Percentiles rank a stretch among this genome's conserved stretches.
These are phyloP conservation scores for Pogonocichla stellata DNA, from an alignment of 2,113 vertebrate species.

Conservation along the genomic window DNA sequence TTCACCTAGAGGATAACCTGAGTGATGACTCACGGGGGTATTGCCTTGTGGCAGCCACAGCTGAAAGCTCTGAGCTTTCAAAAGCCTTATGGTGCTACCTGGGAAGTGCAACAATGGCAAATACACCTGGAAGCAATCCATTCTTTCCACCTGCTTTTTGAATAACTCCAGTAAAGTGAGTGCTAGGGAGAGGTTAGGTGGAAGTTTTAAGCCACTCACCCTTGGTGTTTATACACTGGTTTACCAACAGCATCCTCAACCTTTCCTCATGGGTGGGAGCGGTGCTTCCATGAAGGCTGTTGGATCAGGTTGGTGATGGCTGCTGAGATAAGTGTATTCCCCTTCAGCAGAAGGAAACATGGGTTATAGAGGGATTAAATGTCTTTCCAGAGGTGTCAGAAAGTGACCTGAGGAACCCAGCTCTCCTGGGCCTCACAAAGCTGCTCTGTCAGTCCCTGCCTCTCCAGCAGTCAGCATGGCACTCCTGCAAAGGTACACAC, in stretches of 20 bases:
- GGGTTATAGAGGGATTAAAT: background rate
- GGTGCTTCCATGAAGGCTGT: background rate
- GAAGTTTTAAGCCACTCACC: background rate
- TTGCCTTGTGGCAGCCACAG: background rate
- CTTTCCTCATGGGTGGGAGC: background rate
- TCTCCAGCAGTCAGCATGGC: background rate
- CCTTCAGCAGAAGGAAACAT: background rate
- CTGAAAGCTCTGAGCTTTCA: background rate
- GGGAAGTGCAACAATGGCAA: background rate
- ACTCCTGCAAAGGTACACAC: background rate
- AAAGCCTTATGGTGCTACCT: background rate
- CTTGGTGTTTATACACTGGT: accelerated
- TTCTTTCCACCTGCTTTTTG: background rate
- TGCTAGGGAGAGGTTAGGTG: background rate
- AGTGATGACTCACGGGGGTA: background rate
- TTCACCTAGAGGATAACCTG: background rate
- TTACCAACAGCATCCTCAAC: background rate
- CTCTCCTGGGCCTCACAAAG: background rate
- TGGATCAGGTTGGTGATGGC: accelerated
- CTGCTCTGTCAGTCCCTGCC: background rate
- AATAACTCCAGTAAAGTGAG: background rate
- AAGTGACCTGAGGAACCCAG: background rate
- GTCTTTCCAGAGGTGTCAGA: background rate
- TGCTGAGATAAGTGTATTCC: background rate
- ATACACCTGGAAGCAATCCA: background rate